Evolutionary conservation across 1,140 invertebrate genomes (phyloP).

Genomic region (Drosophila erecta): DNA sequence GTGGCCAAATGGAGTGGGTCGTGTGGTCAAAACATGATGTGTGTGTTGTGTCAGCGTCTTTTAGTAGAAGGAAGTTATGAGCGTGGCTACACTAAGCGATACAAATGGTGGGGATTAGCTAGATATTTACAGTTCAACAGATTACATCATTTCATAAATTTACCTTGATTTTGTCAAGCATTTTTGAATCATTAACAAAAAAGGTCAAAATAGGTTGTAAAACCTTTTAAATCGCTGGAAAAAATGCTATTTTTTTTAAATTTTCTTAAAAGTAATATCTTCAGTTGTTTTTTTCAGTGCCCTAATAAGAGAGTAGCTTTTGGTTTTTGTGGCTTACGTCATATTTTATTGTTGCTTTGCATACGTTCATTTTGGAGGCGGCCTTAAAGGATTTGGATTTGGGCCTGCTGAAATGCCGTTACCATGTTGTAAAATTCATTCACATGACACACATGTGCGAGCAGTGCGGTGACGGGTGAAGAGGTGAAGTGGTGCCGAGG

Average conservation of each 20-base stretch:
- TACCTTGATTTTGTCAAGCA: too few species aligned
- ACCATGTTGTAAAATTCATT: constrained; percentile 66
- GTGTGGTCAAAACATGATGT: constrained; percentile 35
- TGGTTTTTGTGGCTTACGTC: constrained; percentile 64
- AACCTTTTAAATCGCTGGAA: background rate
- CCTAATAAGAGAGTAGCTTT: constrained; percentile 38
- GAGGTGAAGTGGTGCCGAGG: background rate
- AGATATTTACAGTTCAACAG: background rate
- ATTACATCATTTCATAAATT: background rate
- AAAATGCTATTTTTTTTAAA: background rate
- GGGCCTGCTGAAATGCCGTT: constrained; percentile 27
- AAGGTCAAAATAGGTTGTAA: too few species aligned
- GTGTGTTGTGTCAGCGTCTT: constrained; percentile 38
- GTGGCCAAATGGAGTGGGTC: constrained; percentile 13
- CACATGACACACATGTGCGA: constrained; percentile 33
- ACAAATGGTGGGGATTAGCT: too few species aligned
- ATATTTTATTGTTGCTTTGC: constrained; percentile 70
- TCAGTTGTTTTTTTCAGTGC: constrained; percentile 7
- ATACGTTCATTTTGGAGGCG: constrained; percentile 45
- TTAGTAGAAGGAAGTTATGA: constrained; percentile 4
- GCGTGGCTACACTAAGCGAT: constrained; percentile 8
- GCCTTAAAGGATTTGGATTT: constrained; percentile 51
- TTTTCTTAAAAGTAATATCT: background rate
- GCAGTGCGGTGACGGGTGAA: background rate
- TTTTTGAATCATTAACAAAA: too few species aligned